These are phyloP conservation scores for Polypterus senegalus DNA, from an alignment of 2,113 vertebrate species.

Conservation along the genomic window DNA sequence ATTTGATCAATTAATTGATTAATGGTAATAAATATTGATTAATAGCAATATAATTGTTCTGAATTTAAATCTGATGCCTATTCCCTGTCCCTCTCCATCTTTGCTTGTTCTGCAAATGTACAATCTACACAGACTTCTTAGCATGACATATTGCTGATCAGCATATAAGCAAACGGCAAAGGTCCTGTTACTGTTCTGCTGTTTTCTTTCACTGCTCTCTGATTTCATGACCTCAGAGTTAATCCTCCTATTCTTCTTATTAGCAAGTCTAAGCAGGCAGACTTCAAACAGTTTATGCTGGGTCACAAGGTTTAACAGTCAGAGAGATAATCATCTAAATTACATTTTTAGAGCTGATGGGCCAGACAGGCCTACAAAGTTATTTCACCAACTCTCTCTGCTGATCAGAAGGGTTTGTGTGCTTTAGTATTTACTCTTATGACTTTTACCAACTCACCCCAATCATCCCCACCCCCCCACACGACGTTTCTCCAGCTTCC, in stretches of 20 bases:
- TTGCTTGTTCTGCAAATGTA: neutral
- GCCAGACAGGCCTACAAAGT: conserved; percentile 49
- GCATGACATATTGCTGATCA: neutral
- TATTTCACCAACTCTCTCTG: conserved; percentile 44
- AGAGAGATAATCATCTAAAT: conserved; percentile 68
- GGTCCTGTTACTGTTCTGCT: conserved; percentile 7
- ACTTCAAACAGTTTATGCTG: conserved; percentile 61
- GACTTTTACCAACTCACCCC: conserved; percentile 21
- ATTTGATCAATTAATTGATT: too few relatives aligned
- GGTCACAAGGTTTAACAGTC: conserved; percentile 62
- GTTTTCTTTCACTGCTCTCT: conserved; percentile 36
- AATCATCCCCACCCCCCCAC: too few relatives aligned
- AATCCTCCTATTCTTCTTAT: conserved; percentile 60
- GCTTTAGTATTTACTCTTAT: conserved; percentile 15
- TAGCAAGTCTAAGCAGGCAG: conserved; percentile 55
- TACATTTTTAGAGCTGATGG: conserved; percentile 60
- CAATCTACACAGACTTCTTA: neutral
- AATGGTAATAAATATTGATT: too few relatives aligned
- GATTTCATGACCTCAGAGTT: conserved; percentile 51
- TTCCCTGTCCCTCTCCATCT: too few relatives aligned
- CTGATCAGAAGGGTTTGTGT: conserved; percentile 45
- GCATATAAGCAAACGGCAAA: neutral
- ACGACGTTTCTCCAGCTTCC: conserved; percentile 27
- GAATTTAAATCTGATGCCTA: too few relatives aligned
- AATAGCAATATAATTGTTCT: too few relatives aligned